These are phyloP conservation scores for Drosophila bunnanda DNA, from an alignment of 2,888 invertebrate genomes.

Conservation along the genomic window DNA sequence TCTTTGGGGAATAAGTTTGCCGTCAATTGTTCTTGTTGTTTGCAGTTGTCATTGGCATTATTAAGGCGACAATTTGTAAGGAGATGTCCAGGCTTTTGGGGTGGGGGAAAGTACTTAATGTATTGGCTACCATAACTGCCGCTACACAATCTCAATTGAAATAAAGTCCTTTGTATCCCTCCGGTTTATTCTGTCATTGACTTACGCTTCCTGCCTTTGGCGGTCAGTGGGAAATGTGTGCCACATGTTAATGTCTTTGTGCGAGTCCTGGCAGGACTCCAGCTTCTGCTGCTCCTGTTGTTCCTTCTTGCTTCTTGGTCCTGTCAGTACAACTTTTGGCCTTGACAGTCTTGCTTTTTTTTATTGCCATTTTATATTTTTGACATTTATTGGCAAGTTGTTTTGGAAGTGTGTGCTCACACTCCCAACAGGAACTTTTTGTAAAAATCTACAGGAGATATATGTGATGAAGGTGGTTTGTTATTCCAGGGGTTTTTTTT, in stretches of 20 bases:
- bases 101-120: slow-evolving; percentile 43
- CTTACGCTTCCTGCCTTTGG: slow-evolving; percentile 43
- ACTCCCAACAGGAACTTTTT: background rate
- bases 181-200: slow-evolving; percentile 24
- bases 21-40: slow-evolving; percentile 42
- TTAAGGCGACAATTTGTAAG: slow-evolving; percentile 72
- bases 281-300: background rate
- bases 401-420: slow-evolving; percentile 50
- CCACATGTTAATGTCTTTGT: slow-evolving; percentile 71
- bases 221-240: slow-evolving; percentile 59
- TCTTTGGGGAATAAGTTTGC: slow-evolving; percentile 14
- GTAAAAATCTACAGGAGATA: slow-evolving; percentile 2
- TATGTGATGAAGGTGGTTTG: background rate
- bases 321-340: slow-evolving; percentile 68
- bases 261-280: slow-evolving; percentile 44
- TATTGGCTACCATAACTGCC: slow-evolving; percentile 30
- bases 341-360: slow-evolving; percentile 66
- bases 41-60: slow-evolving; percentile 67
- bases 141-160: slow-evolving; percentile 24
- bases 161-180: slow-evolving; percentile 37
- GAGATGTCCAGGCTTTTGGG: slow-evolving; percentile 7
- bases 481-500: background rate
- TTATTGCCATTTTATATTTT: slow-evolving; percentile 63
- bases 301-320: slow-evolving; percentile 1
- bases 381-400: slow-evolving; percentile 73